These are phyloP conservation scores for Nemotelus pantherinus DNA, from an alignment of 2,888 invertebrate genomes.

Conservation along the genomic window DNA sequence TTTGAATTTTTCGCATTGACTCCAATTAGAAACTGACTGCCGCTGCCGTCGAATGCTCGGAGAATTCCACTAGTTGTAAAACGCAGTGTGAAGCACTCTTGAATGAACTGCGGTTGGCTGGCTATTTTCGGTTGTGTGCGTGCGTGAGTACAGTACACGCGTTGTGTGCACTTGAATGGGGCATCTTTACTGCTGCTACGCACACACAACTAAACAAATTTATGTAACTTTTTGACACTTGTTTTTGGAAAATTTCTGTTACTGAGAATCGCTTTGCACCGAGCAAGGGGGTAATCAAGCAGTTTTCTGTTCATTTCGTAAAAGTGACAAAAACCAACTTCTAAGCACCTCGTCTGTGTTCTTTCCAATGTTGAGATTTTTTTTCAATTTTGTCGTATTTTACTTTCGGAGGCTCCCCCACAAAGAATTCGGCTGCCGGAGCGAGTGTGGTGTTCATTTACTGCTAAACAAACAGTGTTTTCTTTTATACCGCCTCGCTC, in stretches of 20 bases:
- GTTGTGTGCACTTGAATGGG: slow-evolving; percentile 8
- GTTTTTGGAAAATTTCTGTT: slow-evolving; percentile 3
- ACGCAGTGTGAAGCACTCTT: slow-evolving; percentile 1
- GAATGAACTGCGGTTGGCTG: slow-evolving; percentile 19
- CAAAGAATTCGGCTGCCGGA: too few relatives aligned
- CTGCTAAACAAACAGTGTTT: too few relatives aligned
- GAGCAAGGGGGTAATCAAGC: too few relatives aligned
- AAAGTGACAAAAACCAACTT: too few relatives aligned
- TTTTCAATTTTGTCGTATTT: too few relatives aligned
- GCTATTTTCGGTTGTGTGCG: slow-evolving; percentile 9
- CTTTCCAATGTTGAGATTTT: too few relatives aligned
- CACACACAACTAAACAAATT: slow-evolving; percentile 32
- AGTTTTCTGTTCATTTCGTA: too few relatives aligned
- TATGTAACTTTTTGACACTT: slow-evolving; percentile 39
- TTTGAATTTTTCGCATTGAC: neutral
- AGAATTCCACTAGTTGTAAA: slow-evolving; percentile 18
- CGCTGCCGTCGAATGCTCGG: neutral
- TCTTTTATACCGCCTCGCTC: too few relatives aligned
- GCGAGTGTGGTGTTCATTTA: too few relatives aligned
- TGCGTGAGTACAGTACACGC: slow-evolving; percentile 12
- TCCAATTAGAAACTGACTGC: neutral
- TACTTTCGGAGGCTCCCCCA: too few relatives aligned
- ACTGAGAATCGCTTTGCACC: neutral
- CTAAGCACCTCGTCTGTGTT: too few relatives aligned
- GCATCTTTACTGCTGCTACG: neutral